Evolutionary conservation across 1,140 invertebrate species (phyloP), one percentile per base, ranked within the genome.

Genomic region (Protaetia brevitarsis): DNA sequence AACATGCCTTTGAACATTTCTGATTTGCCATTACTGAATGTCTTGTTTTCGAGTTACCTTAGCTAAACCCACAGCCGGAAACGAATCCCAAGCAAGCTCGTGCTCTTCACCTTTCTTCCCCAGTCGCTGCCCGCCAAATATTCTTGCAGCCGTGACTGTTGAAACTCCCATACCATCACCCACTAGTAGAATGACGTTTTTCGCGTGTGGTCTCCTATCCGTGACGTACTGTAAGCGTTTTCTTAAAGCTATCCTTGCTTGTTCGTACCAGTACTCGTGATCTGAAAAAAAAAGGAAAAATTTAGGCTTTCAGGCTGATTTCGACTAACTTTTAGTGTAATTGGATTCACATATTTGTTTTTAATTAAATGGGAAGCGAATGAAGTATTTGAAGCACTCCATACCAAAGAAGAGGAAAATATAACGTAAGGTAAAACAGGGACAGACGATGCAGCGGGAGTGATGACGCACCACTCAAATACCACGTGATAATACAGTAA

Each of bases 151-250:
- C 2, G 88, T 89, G 2, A 88, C 80, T 0, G 89, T 90, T 5
- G 87, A 80, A 34, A 89, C 81, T 2, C 89, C 87, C 85, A 91
- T 89, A 2, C 90, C 90, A 76, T 92, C 90, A 1, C 89, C 90
- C 8, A 92, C 81, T 74, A 90, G 88, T 36, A 78, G 63, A 28
- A 78, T 68, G 7, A 82, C 83, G 80, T 79, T 85, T 80, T 84
- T 84, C 3, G 84, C 84, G 36, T 83, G 77, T 23, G 83, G 82
- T 67, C 82, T 81, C 66, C 81, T 81, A 66, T 83, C 82, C 2
- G 77, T 73, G 3, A 81, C 79, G 74, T 84, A 84, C 64, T 84
- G 83, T n/a, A 85, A 76, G n/a, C 83, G 76, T 79, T 78, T 86
- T 75, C 79, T 84, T 76, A 76, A 83, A 77, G 89, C 89, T 84